These are phyloP conservation scores for Ceratotherium simum DNA, from an alignment of 2,113 vertebrate genomes.

Conservation along the genomic window DNA sequence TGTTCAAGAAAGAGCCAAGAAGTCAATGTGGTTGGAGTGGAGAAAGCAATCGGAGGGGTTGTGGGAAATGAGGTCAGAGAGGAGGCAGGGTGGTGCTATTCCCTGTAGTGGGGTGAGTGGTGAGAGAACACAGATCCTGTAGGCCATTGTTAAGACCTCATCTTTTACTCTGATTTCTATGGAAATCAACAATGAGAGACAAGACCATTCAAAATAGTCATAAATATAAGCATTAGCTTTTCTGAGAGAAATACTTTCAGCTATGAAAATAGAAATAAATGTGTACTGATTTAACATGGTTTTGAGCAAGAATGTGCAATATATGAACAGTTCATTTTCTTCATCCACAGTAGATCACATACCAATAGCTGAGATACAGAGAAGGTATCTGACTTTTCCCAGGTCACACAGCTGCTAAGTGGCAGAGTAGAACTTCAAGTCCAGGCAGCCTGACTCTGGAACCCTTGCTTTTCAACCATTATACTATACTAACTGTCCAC, in stretches of 20 bases:
- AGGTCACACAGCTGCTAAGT: neutral
- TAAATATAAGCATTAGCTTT: neutral
- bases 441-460: neutral
- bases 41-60: neutral
- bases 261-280: constrained; percentile 46
- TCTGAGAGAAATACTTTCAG: neutral
- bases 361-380: neutral
- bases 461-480: neutral
- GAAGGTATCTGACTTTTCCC: neutral
- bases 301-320: neutral
- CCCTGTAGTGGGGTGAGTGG: too few species aligned
- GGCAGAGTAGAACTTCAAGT: neutral
- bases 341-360: neutral
- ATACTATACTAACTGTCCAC: neutral
- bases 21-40: neutral
- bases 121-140: fast-evolving
- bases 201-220: neutral
- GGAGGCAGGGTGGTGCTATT: too few species aligned
- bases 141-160: neutral
- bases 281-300: neutral
- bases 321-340: neutral
- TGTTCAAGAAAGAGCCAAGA: neutral
- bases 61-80: neutral
- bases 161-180: neutral
- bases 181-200: neutral